Evolutionary conservation across 1,140 invertebrate genomes (phyloP).

Genomic region (Ephestia elutella): DNA sequence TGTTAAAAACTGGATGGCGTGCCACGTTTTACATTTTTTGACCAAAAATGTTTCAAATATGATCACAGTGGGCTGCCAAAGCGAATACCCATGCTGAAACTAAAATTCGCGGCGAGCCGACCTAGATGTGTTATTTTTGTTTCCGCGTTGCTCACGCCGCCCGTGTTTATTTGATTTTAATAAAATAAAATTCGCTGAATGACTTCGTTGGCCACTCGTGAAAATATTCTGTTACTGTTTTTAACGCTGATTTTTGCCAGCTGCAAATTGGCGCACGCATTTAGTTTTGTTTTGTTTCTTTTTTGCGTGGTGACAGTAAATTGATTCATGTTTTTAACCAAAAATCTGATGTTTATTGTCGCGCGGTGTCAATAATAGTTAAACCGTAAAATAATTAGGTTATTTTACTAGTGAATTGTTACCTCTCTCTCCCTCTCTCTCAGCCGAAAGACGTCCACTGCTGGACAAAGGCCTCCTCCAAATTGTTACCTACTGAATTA

Average conservation of each 20-base stretch:
- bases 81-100: slow-evolving; percentile 41
- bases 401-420: no score
- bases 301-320: background rate
- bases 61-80: slow-evolving; percentile 38
- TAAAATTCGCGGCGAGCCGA: slow-evolving; percentile 40
- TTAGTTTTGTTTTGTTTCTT: slow-evolving; percentile 1
- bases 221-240: slow-evolving; percentile 13
- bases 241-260: slow-evolving; percentile 4
- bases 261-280: background rate
- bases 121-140: slow-evolving; percentile 65
- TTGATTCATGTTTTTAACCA: no score
- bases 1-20: slow-evolving; percentile 17
- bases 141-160: slow-evolving; percentile 30
- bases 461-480: no score
- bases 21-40: slow-evolving; percentile 20
- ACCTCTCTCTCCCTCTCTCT: no score
- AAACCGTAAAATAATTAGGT: no score
- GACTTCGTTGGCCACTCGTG: slow-evolving; percentile 11
- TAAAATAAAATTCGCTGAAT: slow-evolving; percentile 37
- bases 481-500: no score
- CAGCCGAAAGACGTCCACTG: no score
- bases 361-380: no score
- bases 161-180: slow-evolving; percentile 56
- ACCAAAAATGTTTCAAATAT: slow-evolving; percentile 48
- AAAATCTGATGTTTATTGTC: no score